Percentiles rank a stretch among this genome's conserved stretches.
These are phyloP conservation scores for Bursaphelenchus okinawaensis DNA, from an alignment of 2,888 invertebrate species.

Conservation along the genomic window DNA sequence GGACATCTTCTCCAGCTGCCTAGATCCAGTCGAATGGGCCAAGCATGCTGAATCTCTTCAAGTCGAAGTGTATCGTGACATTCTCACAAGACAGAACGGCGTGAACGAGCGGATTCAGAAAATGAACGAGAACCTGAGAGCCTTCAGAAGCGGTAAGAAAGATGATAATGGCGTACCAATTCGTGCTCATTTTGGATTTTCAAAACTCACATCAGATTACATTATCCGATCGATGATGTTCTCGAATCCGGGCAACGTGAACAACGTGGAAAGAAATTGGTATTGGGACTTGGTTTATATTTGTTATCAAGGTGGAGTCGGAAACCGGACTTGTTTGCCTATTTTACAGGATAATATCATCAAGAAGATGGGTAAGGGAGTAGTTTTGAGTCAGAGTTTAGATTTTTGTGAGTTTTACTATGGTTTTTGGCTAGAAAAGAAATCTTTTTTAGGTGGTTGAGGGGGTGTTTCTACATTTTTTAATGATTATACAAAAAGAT, in stretches of 20 bases:
- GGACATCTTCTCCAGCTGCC: background rate
- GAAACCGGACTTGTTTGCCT: background rate
- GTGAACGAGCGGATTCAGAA: background rate
- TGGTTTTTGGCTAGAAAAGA: too few relatives aligned
- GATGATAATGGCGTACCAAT: too few relatives aligned
- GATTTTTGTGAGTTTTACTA: too few relatives aligned
- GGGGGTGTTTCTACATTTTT: too few relatives aligned
- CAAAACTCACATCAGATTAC: background rate
- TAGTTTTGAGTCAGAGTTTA: too few relatives aligned
- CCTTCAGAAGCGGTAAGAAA: background rate
- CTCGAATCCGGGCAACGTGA: background rate
- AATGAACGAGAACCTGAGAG: background rate
- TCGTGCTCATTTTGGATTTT: background rate
- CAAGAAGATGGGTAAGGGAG: background rate
- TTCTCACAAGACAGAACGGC: background rate
- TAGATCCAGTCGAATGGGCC: background rate
- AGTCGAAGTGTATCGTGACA: background rate
- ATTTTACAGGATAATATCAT: background rate
- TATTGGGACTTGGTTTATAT: conserved; percentile 1
- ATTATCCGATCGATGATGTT: background rate
- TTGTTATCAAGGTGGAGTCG: background rate
- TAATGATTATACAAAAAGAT: too few relatives aligned
- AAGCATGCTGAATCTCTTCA: background rate
- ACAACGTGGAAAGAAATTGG: background rate
- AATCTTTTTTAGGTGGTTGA: too few relatives aligned